These are phyloP conservation scores for Morus bassanus DNA, from an alignment of 2,797 vertebrate species.

Conservation along the genomic window DNA sequence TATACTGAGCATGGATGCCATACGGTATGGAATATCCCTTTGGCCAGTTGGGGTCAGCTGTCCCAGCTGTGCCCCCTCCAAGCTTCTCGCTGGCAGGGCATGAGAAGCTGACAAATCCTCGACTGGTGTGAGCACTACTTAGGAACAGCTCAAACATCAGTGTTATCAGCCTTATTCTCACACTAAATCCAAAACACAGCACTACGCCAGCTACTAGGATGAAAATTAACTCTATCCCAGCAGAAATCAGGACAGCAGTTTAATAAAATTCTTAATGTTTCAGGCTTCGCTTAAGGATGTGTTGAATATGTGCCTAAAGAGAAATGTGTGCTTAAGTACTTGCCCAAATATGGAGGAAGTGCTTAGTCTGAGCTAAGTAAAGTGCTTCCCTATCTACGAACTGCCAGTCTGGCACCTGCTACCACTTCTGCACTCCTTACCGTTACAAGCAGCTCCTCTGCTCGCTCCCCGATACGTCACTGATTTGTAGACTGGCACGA, in stretches of 20 bases:
- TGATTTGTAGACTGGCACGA: accelerated
- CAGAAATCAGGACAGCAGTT: background rate
- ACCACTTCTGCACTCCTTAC: background rate
- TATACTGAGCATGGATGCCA: too few relatives aligned
- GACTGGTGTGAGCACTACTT: too few relatives aligned
- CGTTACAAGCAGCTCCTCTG: background rate
- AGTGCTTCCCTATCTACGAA: background rate
- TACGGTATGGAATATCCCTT: too few relatives aligned
- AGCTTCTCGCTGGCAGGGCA: too few relatives aligned
- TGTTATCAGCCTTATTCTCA: too few relatives aligned
- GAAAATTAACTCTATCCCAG: too few relatives aligned
- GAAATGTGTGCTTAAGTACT: background rate
- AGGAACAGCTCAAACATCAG: too few relatives aligned
- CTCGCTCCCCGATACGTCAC: background rate
- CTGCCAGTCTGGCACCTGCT: background rate
- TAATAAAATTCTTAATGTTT: background rate
- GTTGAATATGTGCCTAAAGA: background rate
- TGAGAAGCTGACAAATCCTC: too few relatives aligned
- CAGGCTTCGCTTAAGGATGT: accelerated
- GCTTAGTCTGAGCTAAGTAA: background rate
- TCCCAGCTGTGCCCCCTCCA: too few relatives aligned
- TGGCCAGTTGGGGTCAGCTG: too few relatives aligned
- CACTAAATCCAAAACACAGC: too few relatives aligned
- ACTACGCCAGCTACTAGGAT: too few relatives aligned
- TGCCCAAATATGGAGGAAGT: background rate